phyloP scores from a whole-genome alignment of 2,888 invertebrate species.

The Lucinisca nassula region DNA sequence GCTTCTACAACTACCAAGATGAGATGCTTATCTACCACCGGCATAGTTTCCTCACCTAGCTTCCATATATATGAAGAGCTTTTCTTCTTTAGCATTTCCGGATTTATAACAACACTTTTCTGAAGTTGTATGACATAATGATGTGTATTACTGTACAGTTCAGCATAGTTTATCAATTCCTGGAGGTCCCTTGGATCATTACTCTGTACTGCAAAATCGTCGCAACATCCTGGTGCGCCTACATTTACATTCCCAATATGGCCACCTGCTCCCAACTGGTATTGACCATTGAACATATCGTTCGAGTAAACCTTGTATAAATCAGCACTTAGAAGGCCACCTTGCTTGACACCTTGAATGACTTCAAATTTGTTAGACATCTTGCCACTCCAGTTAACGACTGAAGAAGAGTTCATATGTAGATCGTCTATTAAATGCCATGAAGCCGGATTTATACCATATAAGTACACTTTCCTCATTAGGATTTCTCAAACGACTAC shows the following conservation, averaged over 20 bases:
- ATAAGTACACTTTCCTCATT: not conserved
- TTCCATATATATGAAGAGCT: not conserved
- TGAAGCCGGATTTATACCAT: not conserved
- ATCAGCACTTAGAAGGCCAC: not conserved
- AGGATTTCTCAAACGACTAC: not conserved
- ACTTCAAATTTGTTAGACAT: not conserved
- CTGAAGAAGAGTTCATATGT: not conserved
- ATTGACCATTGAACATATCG: not conserved
- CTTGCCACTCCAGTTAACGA: not conserved
- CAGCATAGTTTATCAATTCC: not conserved
- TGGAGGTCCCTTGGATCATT: not conserved
- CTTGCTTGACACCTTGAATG: not conserved
- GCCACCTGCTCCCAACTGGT: not conserved
- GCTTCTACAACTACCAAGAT: too few relatives aligned
- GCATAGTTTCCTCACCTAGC: not conserved
- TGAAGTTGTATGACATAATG: not conserved
- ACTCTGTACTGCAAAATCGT: not conserved
- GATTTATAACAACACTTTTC: not conserved
- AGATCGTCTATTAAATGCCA: not conserved
- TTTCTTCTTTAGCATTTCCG: not conserved
- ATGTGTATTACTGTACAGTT: not conserved
- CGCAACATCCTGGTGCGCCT: not conserved
- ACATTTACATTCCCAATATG: not conserved
- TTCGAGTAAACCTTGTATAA: not conserved
- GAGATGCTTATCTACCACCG: not conserved